Conservation (phyloP, 2,888 invertebrate species). For the Drosophila acutilabella region DNA sequence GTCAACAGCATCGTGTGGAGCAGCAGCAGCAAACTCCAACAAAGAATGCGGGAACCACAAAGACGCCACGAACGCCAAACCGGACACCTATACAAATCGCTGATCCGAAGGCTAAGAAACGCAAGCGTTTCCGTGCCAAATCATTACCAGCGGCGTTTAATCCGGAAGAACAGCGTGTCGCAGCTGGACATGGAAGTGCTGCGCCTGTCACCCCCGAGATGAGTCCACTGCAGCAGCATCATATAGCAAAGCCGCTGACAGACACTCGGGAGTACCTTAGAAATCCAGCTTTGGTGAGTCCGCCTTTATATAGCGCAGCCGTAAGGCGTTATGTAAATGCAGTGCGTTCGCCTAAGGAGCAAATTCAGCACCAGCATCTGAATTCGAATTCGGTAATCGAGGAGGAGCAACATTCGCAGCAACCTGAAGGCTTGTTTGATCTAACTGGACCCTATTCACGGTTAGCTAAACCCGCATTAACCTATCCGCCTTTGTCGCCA, state of each 20-base stretch:
- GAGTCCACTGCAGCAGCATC: neutral
- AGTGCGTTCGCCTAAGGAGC: constrained; percentile 10
- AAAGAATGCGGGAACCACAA: neutral
- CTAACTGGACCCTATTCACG: constrained; percentile 11
- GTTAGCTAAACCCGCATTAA: constrained; percentile 29
- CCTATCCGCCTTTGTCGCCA: constrained; percentile 44
- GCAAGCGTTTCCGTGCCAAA: constrained; percentile 42
- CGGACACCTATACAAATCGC: neutral
- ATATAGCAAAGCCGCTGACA: neutral
- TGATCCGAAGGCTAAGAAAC: neutral
- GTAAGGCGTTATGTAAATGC: constrained; percentile 30
- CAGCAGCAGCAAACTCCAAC: constrained; percentile 22
- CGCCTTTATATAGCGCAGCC: constrained; percentile 37
- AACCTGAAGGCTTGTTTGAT: constrained; percentile 15
- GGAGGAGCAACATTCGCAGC: constrained; percentile 7
- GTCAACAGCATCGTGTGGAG: constrained; percentile 28
- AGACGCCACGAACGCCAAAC: neutral
- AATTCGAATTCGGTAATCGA: neutral
- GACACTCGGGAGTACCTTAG: constrained; percentile 32
- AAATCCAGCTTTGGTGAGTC: constrained; percentile 19
- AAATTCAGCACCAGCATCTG: neutral
- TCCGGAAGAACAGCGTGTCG: neutral
- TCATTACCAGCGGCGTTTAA: constrained; percentile 35
- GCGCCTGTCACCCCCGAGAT: neutral
- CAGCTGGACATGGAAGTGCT: neutral